Base-by-base conservation (phyloP, 2,113 vertebrate species). In the Hypomesus transpacificus region DNA sequence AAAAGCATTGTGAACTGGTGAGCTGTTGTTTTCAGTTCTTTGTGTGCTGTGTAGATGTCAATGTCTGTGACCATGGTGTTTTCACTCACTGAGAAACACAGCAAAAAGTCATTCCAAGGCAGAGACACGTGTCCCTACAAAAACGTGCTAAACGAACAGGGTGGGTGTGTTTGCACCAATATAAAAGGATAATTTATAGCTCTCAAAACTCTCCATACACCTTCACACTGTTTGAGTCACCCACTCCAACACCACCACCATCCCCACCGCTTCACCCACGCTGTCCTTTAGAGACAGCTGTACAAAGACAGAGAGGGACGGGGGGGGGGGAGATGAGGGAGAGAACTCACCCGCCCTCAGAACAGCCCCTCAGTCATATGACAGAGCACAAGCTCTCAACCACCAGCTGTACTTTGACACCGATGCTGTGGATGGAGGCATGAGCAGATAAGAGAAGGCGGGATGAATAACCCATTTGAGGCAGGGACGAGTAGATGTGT, bases 291-390 rank as follows among this genome's bases (percentile, higher is more conserved):
- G 77, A 74, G 53, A 69, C 57, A 46, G 22, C 54, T 66, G 74
- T 74, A 6, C 39, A 46, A 5, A 78, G 82, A 85, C 80, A 88
- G 3, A 69, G 9, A 8, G 21, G 24, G 22, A 68, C 3, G 3
- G 22, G 51, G 66, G 21, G 14, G 16, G 22, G 51, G 66, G 21
- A 6, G 16, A 6, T 6, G 46, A 26, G n/a, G 14, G 5, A 39
- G 24, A 26, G 51, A 16, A 26, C 53, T 21, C 11, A 16, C 21
- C 28, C 59, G 53, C 31, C 56, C 31, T 50, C 56, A 11, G 31
- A 20, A 51, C 17, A 60, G 20, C 20, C 7, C 57, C 39, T 22
- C 56, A 13, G 13, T 50, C 46, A 39, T 14, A 46, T 24, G 11
- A 59, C 17, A 34, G n/a, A 21, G 56, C 54, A 39, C 18, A 58